Evolutionary conservation across 2,888 invertebrate genomes (phyloP).

Genomic region (Acheta domesticus): DNA sequence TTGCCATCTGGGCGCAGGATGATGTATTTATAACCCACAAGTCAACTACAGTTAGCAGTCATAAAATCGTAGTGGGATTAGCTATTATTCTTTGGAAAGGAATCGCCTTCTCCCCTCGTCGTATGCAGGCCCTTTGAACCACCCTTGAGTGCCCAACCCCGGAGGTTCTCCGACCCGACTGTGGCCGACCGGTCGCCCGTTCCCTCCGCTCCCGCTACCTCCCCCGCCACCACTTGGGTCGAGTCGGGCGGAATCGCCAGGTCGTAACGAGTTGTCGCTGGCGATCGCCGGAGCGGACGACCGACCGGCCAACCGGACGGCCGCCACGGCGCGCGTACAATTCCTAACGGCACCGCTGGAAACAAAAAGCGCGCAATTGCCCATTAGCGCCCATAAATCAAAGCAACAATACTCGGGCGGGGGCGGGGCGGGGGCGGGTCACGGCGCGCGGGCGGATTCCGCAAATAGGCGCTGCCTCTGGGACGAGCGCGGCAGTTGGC

Average conservation of each 20-base stretch:
- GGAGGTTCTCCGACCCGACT: neutral
- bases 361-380: neutral
- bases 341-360: neutral
- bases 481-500: too few relatives aligned
- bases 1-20: neutral
- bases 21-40: neutral
- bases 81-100: neutral
- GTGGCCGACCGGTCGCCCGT: neutral
- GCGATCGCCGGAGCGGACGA: neutral
- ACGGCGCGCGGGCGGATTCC: too few relatives aligned
- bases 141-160: too few relatives aligned
- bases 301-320: too few relatives aligned
- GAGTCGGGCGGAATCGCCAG: neutral
- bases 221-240: neutral
- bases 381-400: neutral
- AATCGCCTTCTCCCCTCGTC: neutral
- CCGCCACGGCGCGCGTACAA: neutral
- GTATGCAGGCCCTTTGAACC: neutral
- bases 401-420: neutral
- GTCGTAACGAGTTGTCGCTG: neutral
- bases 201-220: neutral
- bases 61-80: neutral
- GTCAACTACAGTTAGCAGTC: conserved; percentile 3
- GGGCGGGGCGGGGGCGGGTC: too few relatives aligned
- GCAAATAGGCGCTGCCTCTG: too few relatives aligned